A percentile compares a stretch with the other conserved stretches of the same genome.
Evolutionary conservation across 2,888 invertebrate genomes (phyloP).

Genomic region (Meteorus colon): DNA sequence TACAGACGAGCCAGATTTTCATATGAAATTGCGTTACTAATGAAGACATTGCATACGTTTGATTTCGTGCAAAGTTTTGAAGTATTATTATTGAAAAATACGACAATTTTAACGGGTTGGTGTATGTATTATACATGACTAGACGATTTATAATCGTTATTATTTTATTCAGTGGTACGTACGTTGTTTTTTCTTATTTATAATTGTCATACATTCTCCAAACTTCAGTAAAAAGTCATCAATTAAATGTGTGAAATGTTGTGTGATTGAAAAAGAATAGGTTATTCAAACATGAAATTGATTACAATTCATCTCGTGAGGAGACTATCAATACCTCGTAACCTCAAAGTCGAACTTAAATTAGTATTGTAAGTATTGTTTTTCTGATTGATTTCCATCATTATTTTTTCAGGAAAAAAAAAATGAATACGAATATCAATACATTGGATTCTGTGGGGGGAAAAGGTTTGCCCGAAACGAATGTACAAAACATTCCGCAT

Average conservation of each 20-base stretch:
- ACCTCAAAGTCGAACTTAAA: neutral
- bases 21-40: conserved; percentile 8
- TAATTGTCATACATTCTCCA: neutral
- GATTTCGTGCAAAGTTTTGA: neutral
- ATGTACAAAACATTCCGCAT: conserved; percentile 63
- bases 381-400: neutral
- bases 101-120: neutral
- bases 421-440: conserved; percentile 60
- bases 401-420: neutral
- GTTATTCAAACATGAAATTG: neutral
- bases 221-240: conserved; percentile 17
- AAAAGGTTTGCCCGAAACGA: conserved; percentile 63
- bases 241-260: conserved; percentile 23
- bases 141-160: neutral
- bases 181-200: neutral
- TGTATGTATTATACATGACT: conserved; percentile 23
- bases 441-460: conserved; percentile 62
- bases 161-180: neutral
- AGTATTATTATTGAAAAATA: conserved; percentile 3
- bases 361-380: neutral
- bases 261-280: neutral
- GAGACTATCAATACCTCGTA: neutral
- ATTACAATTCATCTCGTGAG: neutral
- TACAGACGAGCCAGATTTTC: conserved; percentile 27
- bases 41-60: conserved; percentile 13